phyloP scores from a whole-genome alignment of 2,797 vertebrate species.

The Lates japonicus region DNA sequence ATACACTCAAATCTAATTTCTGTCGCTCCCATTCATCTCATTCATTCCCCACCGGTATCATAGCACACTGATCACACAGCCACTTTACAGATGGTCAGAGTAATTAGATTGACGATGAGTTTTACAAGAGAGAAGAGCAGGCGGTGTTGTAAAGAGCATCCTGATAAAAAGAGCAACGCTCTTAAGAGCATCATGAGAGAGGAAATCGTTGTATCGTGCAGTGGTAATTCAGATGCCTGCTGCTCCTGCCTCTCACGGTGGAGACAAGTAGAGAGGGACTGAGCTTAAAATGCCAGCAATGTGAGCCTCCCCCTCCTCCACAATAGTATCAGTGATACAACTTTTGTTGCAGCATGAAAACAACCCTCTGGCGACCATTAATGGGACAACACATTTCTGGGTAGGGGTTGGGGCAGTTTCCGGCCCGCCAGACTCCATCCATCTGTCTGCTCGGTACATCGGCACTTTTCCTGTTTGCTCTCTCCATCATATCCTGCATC shows the following conservation, averaged over 20 bases:
- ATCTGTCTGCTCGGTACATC: conserved; percentile 70
- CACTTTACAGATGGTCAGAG: conserved; percentile 67
- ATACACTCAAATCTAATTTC: conserved; percentile 32
- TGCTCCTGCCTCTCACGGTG: conserved; percentile 34
- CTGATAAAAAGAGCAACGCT: conserved; percentile 47
- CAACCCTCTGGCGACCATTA: conserved; percentile 57
- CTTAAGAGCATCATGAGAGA: conserved; percentile 60
- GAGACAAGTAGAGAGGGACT: conserved; percentile 45
- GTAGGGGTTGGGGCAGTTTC: conserved; percentile 55
- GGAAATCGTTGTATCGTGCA: conserved; percentile 49
- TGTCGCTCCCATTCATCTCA: conserved; percentile 45
- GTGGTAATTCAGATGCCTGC: conserved; percentile 47
- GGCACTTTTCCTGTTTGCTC: conserved; percentile 70
- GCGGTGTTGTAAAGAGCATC: conserved; percentile 56
- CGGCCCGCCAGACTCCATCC: conserved; percentile 66
- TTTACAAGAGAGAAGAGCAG: conserved; percentile 47
- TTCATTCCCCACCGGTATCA: conserved; percentile 38
- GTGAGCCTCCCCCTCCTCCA: background rate
- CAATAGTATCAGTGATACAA: conserved; percentile 19
- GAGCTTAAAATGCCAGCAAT: conserved; percentile 25
- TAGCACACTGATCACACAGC: conserved; percentile 37
- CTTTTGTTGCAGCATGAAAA: conserved; percentile 48
- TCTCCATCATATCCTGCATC: conserved; percentile 74
- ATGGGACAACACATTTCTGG: conserved; percentile 63
- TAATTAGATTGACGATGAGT: conserved; percentile 69